These are phyloP conservation scores for Pandemis corylana DNA, from an alignment of 2,888 invertebrate species.

Conservation along the genomic window DNA sequence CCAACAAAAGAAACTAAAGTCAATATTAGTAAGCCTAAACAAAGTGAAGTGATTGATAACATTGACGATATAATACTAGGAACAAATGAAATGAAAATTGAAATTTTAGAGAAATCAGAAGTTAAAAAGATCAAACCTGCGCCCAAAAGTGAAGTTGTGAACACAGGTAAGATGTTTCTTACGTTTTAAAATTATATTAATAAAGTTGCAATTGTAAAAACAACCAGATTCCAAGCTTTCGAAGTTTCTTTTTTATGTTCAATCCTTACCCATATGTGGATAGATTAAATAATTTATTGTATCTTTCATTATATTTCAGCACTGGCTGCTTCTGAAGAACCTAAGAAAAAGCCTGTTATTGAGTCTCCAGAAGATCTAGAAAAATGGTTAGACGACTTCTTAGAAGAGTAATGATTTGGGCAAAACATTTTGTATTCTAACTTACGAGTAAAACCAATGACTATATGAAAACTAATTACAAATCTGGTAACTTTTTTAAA, in stretches of 20 bases:
- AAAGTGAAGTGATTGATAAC: constrained; percentile 38
- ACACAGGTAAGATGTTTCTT: constrained; percentile 12
- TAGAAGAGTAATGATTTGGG: constrained; percentile 62
- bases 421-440: neutral
- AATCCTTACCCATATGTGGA: no score
- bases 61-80: constrained; percentile 48
- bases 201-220: no score
- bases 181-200: neutral
- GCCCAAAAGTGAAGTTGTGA: constrained; percentile 13
- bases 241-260: no score
- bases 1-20: constrained; percentile 2
- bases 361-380: constrained; percentile 80
- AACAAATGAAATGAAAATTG: constrained; percentile 22
- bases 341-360: constrained; percentile 59
- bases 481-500: no score
- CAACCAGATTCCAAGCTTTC: no score
- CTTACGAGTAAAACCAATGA: neutral
- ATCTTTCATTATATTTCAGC: constrained; percentile 19
- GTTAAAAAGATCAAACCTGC: neutral
- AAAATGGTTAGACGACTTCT: constrained; percentile 81
- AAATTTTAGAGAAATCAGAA: constrained; percentile 9
- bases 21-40: constrained; percentile 32
- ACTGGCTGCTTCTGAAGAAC: constrained; percentile 20
- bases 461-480: neutral
- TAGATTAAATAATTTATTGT: neutral